Evolutionary conservation across 2,888 invertebrate species (phyloP).

Genomic region (Phortica magna): DNA sequence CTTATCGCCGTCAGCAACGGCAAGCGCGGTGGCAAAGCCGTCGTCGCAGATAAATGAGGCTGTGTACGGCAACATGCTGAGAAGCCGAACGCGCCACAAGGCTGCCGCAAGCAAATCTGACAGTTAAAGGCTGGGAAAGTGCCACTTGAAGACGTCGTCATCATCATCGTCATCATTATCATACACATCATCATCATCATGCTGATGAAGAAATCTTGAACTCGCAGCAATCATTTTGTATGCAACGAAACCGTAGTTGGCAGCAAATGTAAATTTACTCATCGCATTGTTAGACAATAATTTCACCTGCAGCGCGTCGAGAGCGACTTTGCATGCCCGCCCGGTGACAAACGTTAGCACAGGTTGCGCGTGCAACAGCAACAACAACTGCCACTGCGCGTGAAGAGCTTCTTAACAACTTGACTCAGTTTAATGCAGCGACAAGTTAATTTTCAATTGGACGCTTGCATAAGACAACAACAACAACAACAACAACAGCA

Average conservation of each 20-base stretch:
- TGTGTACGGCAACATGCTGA: background rate
- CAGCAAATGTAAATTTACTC: background rate
- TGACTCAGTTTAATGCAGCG: constrained; percentile 34
- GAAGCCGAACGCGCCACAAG: background rate
- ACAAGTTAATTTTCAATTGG: constrained; percentile 72
- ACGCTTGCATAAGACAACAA: constrained; percentile 2
- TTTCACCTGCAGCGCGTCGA: background rate
- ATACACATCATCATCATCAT: too few species aligned
- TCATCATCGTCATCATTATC: too few species aligned
- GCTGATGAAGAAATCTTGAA: too few species aligned
- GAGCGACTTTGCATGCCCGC: too few species aligned
- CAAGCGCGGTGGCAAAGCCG: background rate
- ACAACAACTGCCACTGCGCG: background rate
- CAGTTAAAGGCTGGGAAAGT: constrained; percentile 36
- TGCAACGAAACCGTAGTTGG: background rate
- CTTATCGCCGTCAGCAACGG: background rate
- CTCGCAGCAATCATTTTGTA: too few species aligned
- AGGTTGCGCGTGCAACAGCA: too few species aligned
- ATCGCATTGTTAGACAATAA: background rate
- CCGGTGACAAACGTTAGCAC: too few species aligned
- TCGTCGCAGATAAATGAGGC: background rate
- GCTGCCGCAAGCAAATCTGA: background rate
- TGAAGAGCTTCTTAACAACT: background rate
- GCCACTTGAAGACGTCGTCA: constrained; percentile 8
- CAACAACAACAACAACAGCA: background rate